phyloP scores from a whole-genome alignment of 1,140 invertebrate species.

The Camponotus vicinus region DNA sequence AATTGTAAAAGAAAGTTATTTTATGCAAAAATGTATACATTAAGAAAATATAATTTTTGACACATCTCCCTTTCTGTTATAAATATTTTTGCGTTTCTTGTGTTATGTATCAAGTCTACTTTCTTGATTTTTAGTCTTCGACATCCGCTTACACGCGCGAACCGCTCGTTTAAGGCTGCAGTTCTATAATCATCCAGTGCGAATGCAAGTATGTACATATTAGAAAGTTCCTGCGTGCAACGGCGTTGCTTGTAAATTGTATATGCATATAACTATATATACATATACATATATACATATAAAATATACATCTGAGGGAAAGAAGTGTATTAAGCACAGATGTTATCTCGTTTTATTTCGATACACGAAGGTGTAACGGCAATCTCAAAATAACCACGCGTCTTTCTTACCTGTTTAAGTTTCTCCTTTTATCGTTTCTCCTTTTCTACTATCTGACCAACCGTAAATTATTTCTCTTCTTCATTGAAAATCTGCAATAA shows the following conservation, averaged over 20 bases:
- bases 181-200: constrained; percentile 32
- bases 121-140: neutral
- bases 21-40: too few relatives aligned
- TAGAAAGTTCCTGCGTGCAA: constrained; percentile 50
- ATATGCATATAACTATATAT: neutral
- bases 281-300: neutral
- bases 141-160: constrained; percentile 14
- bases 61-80: too few relatives aligned
- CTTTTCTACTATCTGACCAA: too few relatives aligned
- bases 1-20: too few relatives aligned
- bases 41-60: neutral
- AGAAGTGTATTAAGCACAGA: neutral
- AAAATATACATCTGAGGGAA: neutral
- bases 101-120: neutral
- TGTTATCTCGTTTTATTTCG: constrained; percentile 26
- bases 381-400: neutral
- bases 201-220: constrained; percentile 24
- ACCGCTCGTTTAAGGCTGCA: constrained; percentile 29
- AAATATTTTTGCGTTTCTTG: neutral
- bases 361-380: constrained; percentile 4
- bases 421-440: too few relatives aligned
- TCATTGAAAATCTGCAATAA: neutral
- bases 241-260: constrained; percentile 26
- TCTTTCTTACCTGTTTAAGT: neutral
- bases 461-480: too few relatives aligned